Evolutionary conservation across 2,113 vertebrate genomes (phyloP).

Genomic region (Pteruthius melanotis): DNA sequence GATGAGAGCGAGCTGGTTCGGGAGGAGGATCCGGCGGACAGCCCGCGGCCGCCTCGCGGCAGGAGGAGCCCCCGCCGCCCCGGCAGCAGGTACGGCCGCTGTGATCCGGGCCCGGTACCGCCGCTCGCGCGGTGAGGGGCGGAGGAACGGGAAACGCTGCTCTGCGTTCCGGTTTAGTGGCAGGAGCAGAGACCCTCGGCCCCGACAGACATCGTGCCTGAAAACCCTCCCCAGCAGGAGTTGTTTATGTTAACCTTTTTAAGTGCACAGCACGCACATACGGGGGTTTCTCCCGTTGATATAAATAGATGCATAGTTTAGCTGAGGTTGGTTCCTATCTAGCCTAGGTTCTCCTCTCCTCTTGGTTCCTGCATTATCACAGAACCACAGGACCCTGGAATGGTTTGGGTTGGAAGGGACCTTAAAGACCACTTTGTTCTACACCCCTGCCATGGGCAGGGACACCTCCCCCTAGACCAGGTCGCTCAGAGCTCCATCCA

Average conservation of each 20-base stretch:
- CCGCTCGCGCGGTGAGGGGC: not conserved
- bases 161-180: not conserved
- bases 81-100: conserved; percentile 68
- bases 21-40: conserved; percentile 74
- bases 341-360: not conserved
- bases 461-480: not conserved
- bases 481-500: not conserved
- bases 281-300: not conserved
- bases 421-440: not conserved
- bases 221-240: too few relatives aligned
- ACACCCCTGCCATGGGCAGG: not conserved
- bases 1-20: conserved; percentile 87
- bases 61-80: conserved; percentile 58
- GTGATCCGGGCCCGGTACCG: not conserved
- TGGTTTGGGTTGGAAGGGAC: not conserved
- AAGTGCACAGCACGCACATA: fast-evolving
- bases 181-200: not conserved
- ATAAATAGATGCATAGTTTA: too few relatives aligned
- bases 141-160: not conserved
- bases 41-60: conserved; percentile 19
- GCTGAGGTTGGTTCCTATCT: fast-evolving
- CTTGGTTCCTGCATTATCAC: not conserved
- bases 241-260: not conserved
- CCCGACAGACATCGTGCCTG: not conserved
- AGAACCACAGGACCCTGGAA: not conserved